Base-by-base conservation (phyloP, 2,888 invertebrate genomes). In the Coleophora flavipennella region DNA sequence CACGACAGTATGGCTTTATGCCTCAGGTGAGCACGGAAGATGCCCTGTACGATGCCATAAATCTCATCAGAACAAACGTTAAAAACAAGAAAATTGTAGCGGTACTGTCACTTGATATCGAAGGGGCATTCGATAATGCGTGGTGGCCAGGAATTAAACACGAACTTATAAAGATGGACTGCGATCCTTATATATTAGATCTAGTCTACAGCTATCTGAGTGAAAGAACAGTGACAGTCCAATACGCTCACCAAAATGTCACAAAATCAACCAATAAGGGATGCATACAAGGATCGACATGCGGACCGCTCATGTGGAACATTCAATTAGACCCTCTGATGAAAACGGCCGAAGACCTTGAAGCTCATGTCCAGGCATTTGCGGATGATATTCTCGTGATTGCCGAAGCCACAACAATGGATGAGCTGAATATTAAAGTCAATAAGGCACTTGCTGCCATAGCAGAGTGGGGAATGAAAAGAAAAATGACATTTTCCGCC, bases 231-330 rank as follows among this genome's bases (percentile, higher is more conserved):
- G 36, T 49, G 2, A 12, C 1, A 10, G 29, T 53, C 0, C 31
- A 31, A 1, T 52, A 52, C 8, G 45, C 42, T 0, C 43, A 45
- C 6, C 35, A 12, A 2, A 33, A 10, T 8, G 27, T 40, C 8
- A 13, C 1, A 1, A 48, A 25, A 13, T n/a, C 9, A 1, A 51
- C 40, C 3, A 39, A 38, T 4, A 51, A 45, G 8, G 49, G 45
- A 4, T 50, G 49, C 20, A 41, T 51, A 0, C 51, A 48, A 13
- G 48, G 49, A 0, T 45, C 45, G 0, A 50, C 39, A 1, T 37
- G 45, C 4, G 49, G 51, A 1, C 51, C 51, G 0, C 27, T 41
- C 0, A 13, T 51, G 1, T 51, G 51, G 50, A 50, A 53, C 32
- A 1, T 51, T 1, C 13, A 44, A 1, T 37, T 53, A 9, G 46